Conservation (phyloP, 2,888 invertebrate genomes). For the Erebia epiphron region DNA sequence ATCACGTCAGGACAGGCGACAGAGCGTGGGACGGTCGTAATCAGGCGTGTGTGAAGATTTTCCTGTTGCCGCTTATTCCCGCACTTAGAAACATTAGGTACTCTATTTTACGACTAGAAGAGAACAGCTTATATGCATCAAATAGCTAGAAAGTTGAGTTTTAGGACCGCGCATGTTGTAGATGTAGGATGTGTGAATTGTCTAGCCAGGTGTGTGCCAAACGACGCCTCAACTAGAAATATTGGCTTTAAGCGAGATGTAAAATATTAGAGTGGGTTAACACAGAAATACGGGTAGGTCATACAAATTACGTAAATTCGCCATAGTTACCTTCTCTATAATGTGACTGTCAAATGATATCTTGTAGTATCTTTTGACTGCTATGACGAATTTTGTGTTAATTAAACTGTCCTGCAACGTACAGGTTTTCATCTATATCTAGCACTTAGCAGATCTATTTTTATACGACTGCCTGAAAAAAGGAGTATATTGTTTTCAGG, state of each 20-base stretch:
- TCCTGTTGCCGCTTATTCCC: neutral
- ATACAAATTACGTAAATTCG: neutral
- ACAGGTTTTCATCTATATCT: too few relatives aligned
- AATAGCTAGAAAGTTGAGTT: too few relatives aligned
- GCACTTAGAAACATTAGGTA: too few relatives aligned
- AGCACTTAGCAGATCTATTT: too few relatives aligned
- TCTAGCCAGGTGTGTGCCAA: constrained; percentile 1
- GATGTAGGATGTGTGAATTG: neutral
- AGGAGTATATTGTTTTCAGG: too few relatives aligned
- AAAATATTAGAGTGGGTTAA: neutral
- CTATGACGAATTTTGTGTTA: constrained; percentile 10
- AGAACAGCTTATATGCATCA: too few relatives aligned
- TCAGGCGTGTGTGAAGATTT: neutral
- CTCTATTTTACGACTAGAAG: too few relatives aligned
- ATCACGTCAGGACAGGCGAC: neutral
- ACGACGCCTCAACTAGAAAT: neutral
- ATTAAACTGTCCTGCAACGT: neutral
- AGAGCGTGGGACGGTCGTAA: constrained; percentile 2
- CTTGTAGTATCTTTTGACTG: neutral
- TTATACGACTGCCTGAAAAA: too few relatives aligned
- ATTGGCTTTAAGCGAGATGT: neutral
- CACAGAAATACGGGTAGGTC: neutral
- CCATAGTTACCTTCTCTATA: too few relatives aligned
- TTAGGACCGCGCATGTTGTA: neutral
- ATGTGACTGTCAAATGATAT: constrained; percentile 11